These are phyloP conservation scores for Stichodactyla mertensii DNA, from an alignment of 64 coral and sea anemone genomes.

Conservation along the genomic window DNA sequence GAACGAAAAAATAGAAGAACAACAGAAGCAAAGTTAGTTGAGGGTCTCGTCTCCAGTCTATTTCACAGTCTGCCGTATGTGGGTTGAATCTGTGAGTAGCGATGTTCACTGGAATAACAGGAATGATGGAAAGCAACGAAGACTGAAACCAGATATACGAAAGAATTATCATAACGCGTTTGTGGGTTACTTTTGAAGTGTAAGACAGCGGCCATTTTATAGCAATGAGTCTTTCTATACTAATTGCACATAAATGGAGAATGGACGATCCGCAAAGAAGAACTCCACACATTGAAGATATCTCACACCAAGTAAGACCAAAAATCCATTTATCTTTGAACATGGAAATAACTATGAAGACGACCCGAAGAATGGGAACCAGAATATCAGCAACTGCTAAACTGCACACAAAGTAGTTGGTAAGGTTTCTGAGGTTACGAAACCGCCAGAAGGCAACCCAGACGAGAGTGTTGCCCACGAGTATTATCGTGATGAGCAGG, in stretches of 20 bases:
- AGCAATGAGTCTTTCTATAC: conserved; percentile 68
- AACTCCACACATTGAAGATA: conserved; percentile 74
- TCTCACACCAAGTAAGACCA: conserved; percentile 57
- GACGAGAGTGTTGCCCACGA: conserved; percentile 69
- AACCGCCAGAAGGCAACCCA: conserved; percentile 77
- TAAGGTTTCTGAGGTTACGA: conserved; percentile 64
- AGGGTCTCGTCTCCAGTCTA: conserved; percentile 64
- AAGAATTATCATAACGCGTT: conserved; percentile 33
- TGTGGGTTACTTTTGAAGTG: conserved; percentile 47
- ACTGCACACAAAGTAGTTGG: conserved; percentile 86
- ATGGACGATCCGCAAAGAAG: conserved; percentile 75
- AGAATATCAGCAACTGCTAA: conserved; percentile 62
- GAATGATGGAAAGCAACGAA: conserved; percentile 41
- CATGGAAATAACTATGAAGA: conserved; percentile 55
- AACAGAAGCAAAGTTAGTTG: conserved; percentile 48
- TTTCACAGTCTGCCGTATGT: conserved; percentile 55
- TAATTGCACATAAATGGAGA: conserved; percentile 75
- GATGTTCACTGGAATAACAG: conserved; percentile 35
- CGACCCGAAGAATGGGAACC: conserved; percentile 57
- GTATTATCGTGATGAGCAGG: conserved; percentile 38
- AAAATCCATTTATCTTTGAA: conserved; percentile 59
- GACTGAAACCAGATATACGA: conserved; percentile 80
- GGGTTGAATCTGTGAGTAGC: conserved; percentile 66
- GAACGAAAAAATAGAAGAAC: conserved; percentile 66
- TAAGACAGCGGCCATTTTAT: conserved; percentile 79